A percentile compares a stretch with the other conserved stretches of the same genome.
phyloP scores from a whole-genome alignment of 2,888 invertebrate species.

The Cepaea hortensis region DNA sequence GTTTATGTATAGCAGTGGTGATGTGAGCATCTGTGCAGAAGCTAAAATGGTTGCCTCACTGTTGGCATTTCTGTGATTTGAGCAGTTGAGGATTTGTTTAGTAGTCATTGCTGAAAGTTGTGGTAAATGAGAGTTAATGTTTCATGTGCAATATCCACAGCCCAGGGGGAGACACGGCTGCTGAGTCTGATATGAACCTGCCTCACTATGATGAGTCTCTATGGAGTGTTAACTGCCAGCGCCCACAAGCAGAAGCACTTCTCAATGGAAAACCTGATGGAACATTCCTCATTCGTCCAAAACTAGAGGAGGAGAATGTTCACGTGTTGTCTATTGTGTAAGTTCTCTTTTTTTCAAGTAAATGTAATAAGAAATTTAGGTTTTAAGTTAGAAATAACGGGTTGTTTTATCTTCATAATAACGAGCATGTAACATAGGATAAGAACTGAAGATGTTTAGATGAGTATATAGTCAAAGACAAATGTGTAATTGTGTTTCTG shows the following conservation, averaged over 20 bases:
- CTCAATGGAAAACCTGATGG: slow-evolving; percentile 88
- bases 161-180: slow-evolving; percentile 72
- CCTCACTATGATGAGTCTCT: slow-evolving; percentile 80
- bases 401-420: no score
- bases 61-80: no score
- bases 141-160: slow-evolving; percentile 44
- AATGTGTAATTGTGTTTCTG: background rate
- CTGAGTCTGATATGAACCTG: slow-evolving; percentile 67
- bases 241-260: slow-evolving; percentile 86
- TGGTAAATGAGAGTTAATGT: background rate
- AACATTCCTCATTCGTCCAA: slow-evolving; percentile 92
- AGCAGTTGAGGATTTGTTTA: background rate
- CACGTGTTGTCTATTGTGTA: slow-evolving; percentile 90
- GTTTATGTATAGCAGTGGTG: no score
- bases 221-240: slow-evolving; percentile 82
- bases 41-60: no score
- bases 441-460: no score
- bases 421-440: no score
- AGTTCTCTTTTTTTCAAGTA: slow-evolving; percentile 62
- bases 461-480: no score
- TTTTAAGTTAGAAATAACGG: no score
- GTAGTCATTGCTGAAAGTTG: background rate
- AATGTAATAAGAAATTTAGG: background rate
- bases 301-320: slow-evolving; percentile 62
- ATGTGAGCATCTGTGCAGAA: no score